Conservation (phyloP, 2,113 vertebrate genomes). For the Tragelaphus buxtoni region DNA sequence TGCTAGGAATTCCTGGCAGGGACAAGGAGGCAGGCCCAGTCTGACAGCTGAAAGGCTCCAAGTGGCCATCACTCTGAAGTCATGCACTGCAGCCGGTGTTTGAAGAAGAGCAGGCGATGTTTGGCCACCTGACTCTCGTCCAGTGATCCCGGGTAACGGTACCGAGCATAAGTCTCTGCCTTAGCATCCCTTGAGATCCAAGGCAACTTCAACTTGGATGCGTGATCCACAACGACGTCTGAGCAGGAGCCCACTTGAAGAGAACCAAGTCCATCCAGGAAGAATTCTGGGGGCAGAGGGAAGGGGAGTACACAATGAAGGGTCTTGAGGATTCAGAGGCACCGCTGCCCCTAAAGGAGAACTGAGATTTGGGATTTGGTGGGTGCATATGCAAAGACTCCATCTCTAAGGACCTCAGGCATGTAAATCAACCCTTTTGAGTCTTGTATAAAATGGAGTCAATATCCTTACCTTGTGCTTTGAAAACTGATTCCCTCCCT, state of each 20-base stretch:
- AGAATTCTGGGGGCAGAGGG: constrained; percentile 86
- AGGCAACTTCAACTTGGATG: constrained; percentile 90
- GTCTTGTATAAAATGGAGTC: background rate
- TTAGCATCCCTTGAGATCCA: constrained; percentile 82
- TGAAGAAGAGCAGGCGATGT: constrained; percentile 86
- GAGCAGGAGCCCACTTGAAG: constrained; percentile 92
- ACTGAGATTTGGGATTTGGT: background rate
- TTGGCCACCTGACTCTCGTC: constrained; percentile 67
- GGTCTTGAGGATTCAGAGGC: background rate
- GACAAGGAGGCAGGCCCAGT: constrained; percentile 36
- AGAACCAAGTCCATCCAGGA: constrained; percentile 88
- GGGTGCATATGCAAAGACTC: background rate
- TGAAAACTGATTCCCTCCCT: background rate
- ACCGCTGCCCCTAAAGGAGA: background rate
- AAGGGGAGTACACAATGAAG: background rate
- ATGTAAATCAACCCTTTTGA: background rate
- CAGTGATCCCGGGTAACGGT: constrained; percentile 84
- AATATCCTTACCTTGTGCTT: background rate
- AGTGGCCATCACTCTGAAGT: constrained; percentile 76
- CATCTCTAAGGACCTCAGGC: background rate
- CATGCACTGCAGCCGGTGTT: constrained; percentile 91
- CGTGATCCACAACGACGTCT: constrained; percentile 88
- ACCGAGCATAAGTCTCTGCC: constrained; percentile 83
- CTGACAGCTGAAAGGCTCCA: background rate
- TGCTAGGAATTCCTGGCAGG: constrained; percentile 28